These are phyloP conservation scores for Solenopsis invicta DNA, from an alignment of 1,140 invertebrate genomes.

Conservation along the genomic window DNA sequence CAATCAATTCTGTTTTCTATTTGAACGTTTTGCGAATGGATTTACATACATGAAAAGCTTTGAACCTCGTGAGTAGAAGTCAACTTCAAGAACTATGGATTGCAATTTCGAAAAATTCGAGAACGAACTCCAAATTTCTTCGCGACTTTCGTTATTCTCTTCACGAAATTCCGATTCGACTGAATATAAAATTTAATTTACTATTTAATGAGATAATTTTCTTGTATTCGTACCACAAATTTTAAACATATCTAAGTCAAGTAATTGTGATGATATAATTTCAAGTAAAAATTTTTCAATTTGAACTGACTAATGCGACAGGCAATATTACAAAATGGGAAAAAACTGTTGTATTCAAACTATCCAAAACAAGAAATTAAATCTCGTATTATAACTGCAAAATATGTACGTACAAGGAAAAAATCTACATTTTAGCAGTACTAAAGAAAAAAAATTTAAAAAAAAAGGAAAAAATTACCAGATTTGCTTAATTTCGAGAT, in stretches of 20 bases:
- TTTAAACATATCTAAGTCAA: slow-evolving; percentile 12
- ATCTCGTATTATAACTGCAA: not conserved
- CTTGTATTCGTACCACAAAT: not conserved
- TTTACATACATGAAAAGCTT: slow-evolving; percentile 77
- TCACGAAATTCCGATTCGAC: not conserved
- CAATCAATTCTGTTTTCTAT: slow-evolving; percentile 77
- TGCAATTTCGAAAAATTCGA: slow-evolving; percentile 14
- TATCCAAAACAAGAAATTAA: slow-evolving; percentile 1
- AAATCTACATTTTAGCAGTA: slow-evolving; percentile 20
- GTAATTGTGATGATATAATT: not conserved
- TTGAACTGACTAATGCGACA: not conserved
- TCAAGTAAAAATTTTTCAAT: not conserved
- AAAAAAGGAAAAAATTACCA: not conserved
- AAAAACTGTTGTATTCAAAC: slow-evolving; percentile 13
- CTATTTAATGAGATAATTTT: not conserved
- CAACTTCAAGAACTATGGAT: slow-evolving; percentile 73
- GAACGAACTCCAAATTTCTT: not conserved
- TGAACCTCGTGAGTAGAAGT: slow-evolving; percentile 74
- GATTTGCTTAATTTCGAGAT: not conserved
- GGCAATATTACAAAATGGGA: slow-evolving; percentile 34
- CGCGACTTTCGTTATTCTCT: not conserved
- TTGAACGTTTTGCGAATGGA: slow-evolving; percentile 75
- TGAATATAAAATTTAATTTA: slow-evolving; percentile 23
- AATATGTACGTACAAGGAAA: slow-evolving; percentile 24
- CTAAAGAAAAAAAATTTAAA: not conserved